Percentiles rank a stretch among this genome's conserved stretches.
phyloP scores from a whole-genome alignment of 2,797 vertebrate genomes.

The Eurystomus glaucurus region DNA sequence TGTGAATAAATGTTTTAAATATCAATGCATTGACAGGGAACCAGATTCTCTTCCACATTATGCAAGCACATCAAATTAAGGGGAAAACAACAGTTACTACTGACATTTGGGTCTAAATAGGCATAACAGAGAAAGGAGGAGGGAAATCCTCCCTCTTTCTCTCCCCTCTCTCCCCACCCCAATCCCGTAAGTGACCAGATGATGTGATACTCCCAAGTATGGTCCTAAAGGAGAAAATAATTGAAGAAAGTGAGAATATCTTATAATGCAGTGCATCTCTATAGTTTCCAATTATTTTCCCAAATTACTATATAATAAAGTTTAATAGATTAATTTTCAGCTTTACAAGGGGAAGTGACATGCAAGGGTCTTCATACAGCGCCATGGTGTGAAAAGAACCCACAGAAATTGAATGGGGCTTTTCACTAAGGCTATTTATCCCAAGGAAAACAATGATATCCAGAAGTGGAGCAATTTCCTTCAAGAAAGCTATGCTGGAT shows the following conservation, averaged over 20 bases:
- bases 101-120: not conserved
- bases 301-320: not conserved
- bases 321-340: not conserved
- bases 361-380: not conserved
- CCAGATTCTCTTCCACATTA: not conserved
- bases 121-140: not conserved
- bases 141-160: not conserved
- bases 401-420: not conserved
- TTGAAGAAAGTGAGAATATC: not conserved
- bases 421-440: not conserved
- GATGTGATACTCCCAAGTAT: not conserved
- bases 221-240: not conserved
- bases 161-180: not conserved
- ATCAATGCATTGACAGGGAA: not conserved
- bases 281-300: not conserved
- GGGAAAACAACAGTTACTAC: not conserved
- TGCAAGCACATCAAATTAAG: not conserved
- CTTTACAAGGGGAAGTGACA: not conserved
- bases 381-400: not conserved
- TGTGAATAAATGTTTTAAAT: not conserved
- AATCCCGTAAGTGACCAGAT: not conserved
- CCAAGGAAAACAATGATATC: not conserved
- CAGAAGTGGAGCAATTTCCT: not conserved
- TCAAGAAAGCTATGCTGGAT: not conserved
- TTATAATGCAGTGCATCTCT: rapidly evolving